Percentiles rank a stretch among this genome's conserved stretches.
phyloP scores from a whole-genome alignment of 1,140 invertebrate species.

The fruit fly (Drosophila melanogaster) region DNA sequence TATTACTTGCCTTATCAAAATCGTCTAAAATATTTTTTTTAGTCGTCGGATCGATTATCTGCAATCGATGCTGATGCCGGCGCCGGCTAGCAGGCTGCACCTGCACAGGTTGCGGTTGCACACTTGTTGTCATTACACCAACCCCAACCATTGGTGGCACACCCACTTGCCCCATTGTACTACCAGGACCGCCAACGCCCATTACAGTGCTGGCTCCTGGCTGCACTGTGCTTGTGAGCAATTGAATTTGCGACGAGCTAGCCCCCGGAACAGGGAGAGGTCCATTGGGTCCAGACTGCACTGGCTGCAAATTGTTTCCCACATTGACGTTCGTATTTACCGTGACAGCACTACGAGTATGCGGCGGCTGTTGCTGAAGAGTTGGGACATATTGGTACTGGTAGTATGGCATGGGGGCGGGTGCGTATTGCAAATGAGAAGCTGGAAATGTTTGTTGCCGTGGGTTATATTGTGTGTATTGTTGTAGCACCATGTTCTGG shows the following conservation, averaged over 20 bases:
- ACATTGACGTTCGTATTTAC: constrained; percentile 69
- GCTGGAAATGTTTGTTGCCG: constrained; percentile 64
- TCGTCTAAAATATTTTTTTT: constrained; percentile 81
- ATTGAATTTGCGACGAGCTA: constrained; percentile 55
- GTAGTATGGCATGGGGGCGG: constrained; percentile 55
- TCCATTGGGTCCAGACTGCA: constrained; percentile 67
- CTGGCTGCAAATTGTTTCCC: constrained; percentile 57
- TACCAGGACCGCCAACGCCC: constrained; percentile 49
- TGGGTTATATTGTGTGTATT: constrained; percentile 62
- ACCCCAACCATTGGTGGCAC: constrained; percentile 67
- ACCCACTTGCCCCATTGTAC: constrained; percentile 59
- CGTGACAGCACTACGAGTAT: constrained; percentile 59
- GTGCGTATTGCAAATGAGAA: constrained; percentile 69
- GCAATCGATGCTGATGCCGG: constrained; percentile 67
- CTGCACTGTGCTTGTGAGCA: constrained; percentile 65
- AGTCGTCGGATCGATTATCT: constrained; percentile 75
- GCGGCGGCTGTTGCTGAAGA: constrained; percentile 62
- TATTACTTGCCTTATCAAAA: constrained; percentile 61
- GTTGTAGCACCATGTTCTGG: constrained; percentile 61
- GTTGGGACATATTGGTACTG: constrained; percentile 65
- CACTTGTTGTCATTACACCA: constrained; percentile 55
- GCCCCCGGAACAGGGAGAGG: constrained; percentile 63
- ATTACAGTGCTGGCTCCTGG: constrained; percentile 59
- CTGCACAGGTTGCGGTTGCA: constrained; percentile 49
- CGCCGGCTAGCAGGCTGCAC: constrained; percentile 53